phyloP scores from a whole-genome alignment of 2,797 vertebrate species.

The Microhierax caerulescens region DNA sequence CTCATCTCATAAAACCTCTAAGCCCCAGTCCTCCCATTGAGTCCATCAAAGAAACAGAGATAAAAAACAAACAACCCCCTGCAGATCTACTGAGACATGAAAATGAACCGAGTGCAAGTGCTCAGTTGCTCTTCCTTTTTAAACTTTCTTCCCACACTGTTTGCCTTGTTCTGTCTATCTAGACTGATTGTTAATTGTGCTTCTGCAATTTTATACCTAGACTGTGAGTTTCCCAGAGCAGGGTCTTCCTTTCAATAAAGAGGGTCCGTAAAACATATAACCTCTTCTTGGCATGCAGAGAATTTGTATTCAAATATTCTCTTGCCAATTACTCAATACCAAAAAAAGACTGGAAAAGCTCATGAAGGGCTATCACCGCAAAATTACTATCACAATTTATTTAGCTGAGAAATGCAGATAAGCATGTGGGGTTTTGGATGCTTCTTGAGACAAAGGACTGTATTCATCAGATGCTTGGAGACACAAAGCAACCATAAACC shows the following conservation, averaged over 20 bases:
- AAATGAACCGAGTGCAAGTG: background rate
- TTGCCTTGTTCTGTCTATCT: background rate
- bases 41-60: background rate
- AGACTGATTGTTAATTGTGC: background rate
- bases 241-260: background rate
- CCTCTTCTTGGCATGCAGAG: background rate
- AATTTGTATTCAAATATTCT: background rate
- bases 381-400: conserved; percentile 12
- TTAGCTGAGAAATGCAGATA: conserved; percentile 38
- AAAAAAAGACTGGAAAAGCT: conserved; percentile 11
- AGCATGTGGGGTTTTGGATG: background rate
- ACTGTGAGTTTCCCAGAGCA: background rate
- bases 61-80: background rate
- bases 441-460: conserved; percentile 25
- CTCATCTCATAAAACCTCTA: background rate
- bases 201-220: background rate
- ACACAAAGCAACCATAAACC: background rate
- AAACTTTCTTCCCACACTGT: background rate
- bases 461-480: conserved; percentile 29
- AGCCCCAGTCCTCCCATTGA: background rate
- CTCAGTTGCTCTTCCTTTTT: background rate
- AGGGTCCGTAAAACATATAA: background rate
- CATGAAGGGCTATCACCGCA: background rate
- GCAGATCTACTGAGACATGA: background rate
- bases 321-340: background rate